phyloP scores from a whole-genome alignment of 2,888 invertebrate genomes.

The Xylota segnis region DNA sequence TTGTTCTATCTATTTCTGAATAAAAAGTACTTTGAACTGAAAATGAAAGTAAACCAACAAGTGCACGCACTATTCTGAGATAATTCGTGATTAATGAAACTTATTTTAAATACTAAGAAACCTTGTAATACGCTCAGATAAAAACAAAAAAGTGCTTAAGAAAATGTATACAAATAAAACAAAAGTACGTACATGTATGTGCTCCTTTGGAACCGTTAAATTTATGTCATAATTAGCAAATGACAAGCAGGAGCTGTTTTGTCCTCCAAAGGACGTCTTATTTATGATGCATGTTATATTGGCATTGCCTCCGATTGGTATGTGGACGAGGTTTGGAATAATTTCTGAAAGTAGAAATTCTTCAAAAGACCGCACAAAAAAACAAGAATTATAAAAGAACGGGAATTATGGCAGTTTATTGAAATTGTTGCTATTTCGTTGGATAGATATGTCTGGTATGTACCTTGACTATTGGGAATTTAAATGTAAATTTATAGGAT shows the following conservation, averaged over 20 bases:
- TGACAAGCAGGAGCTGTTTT: slow-evolving; percentile 78
- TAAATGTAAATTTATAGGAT: slow-evolving; percentile 37
- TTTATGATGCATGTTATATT: slow-evolving; percentile 82
- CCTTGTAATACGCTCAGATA: not conserved
- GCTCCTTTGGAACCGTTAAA: slow-evolving; percentile 54
- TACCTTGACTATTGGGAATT: not conserved
- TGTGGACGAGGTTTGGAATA: slow-evolving; percentile 78
- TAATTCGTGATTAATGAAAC: slow-evolving; percentile 29
- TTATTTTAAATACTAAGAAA: slow-evolving; percentile 25
- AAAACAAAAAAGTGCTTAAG: slow-evolving; percentile 25
- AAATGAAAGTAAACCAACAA: slow-evolving; percentile 28
- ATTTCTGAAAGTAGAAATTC: slow-evolving; percentile 76
- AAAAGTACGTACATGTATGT: slow-evolving; percentile 60
- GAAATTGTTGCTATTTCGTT: slow-evolving; percentile 42
- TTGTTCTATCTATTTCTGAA: slow-evolving; percentile 18
- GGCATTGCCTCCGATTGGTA: slow-evolving; percentile 80
- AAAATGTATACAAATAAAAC: slow-evolving; percentile 6
- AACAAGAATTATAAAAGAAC: too few species aligned
- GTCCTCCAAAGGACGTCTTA: slow-evolving; percentile 78
- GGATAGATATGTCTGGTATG: slow-evolving; percentile 29
- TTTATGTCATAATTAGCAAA: slow-evolving; percentile 77
- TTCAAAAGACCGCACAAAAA: slow-evolving; percentile 15
- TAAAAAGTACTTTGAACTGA: slow-evolving; percentile 47
- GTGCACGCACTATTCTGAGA: slow-evolving; percentile 8
- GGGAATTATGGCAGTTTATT: slow-evolving; percentile 41